These are phyloP conservation scores for Acleris sparsana DNA, from an alignment of 2,888 invertebrate species.

Conservation along the genomic window DNA sequence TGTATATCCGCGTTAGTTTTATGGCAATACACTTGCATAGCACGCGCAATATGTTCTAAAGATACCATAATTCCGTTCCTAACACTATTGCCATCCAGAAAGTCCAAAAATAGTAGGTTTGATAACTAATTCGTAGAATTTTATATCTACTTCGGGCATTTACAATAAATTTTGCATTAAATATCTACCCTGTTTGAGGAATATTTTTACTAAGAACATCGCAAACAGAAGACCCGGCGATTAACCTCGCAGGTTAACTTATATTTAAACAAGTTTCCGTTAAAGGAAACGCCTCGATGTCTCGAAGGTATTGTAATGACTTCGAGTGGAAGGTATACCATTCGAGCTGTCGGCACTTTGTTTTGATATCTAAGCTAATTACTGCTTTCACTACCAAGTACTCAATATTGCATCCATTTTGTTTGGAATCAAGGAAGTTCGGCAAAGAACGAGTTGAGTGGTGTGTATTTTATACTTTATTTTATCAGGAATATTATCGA, in stretches of 20 bases:
- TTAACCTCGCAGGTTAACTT: slow-evolving; percentile 28
- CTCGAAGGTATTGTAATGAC: slow-evolving; percentile 29
- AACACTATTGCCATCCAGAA: not conserved
- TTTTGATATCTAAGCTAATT: slow-evolving; percentile 49
- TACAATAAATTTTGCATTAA: not conserved
- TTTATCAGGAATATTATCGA: slow-evolving; percentile 8
- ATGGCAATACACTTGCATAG: too few relatives aligned
- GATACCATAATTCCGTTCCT: too few relatives aligned
- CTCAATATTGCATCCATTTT: too few relatives aligned
- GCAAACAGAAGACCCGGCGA: slow-evolving; percentile 13
- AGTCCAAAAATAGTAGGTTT: not conserved
- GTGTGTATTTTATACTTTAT: slow-evolving; percentile 43
- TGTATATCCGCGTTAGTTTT: too few relatives aligned
- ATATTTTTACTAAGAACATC: slow-evolving; percentile 4
- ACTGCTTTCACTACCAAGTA: too few relatives aligned
- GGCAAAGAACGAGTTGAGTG: slow-evolving; percentile 33
- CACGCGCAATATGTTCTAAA: too few relatives aligned
- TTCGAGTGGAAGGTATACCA: slow-evolving; percentile 32
- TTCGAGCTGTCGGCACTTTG: slow-evolving; percentile 43
- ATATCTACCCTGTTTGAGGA: not conserved
- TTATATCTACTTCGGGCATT: not conserved
- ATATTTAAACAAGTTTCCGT: slow-evolving; percentile 32
- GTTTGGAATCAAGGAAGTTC: too few relatives aligned
- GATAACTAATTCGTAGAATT: not conserved
- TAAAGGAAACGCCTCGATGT: slow-evolving; percentile 27